Evolutionary conservation across 2,888 invertebrate species (phyloP), one percentile per base, ranked within the genome.

Genomic region (Lithophane semibrunnea): DNA sequence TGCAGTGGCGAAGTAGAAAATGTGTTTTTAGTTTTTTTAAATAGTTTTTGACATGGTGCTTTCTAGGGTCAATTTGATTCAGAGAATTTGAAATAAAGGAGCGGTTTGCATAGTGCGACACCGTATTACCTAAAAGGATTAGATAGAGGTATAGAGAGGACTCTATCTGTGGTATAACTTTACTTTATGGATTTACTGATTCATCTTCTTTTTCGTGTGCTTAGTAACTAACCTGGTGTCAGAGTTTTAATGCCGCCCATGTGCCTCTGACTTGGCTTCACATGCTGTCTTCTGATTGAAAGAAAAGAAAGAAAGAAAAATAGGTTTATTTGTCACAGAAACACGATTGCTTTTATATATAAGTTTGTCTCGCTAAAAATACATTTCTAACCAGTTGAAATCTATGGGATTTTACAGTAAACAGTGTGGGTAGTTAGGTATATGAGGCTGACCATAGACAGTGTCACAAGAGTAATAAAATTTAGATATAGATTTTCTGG

Each of bases 1-100:
- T 60, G 58, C 74, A 70, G 54, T 71, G 58, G 72, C 42, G 16
- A 56, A 65, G 52, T 73, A 29, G 67, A 61, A 64, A 42, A 58
- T 52, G 61, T 75, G 49, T 67, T 73, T 54, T 47, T n/a, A 18
- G 16, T 58, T 49, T 73, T 72, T 56, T 63, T 0, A 13, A 63
- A 47, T 54, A 60, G 29, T n/a, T 69, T 66, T 44, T 24, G 0
- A 69, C n/a, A 61, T 54, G 9, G 5, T 63, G 16, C 2, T 37
- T 52, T 54, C 44, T 69, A 16, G 13, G 47, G 63, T 64, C 54
- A 66, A 18, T 67, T 70, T 37, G 13, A 44, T 72, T 77, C 66
- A 16, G 21, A 9, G 42, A 68, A 58, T 61, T 52, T 54, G 10
- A 13, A n/a, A 44, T 21, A 5, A 13, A 21, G 37, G 18, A n/a